A percentile compares a stretch with the other conserved stretches of the same genome.
Conservation (phyloP, 2,888 invertebrate species). For the Steinernema carpocapsae region DNA sequence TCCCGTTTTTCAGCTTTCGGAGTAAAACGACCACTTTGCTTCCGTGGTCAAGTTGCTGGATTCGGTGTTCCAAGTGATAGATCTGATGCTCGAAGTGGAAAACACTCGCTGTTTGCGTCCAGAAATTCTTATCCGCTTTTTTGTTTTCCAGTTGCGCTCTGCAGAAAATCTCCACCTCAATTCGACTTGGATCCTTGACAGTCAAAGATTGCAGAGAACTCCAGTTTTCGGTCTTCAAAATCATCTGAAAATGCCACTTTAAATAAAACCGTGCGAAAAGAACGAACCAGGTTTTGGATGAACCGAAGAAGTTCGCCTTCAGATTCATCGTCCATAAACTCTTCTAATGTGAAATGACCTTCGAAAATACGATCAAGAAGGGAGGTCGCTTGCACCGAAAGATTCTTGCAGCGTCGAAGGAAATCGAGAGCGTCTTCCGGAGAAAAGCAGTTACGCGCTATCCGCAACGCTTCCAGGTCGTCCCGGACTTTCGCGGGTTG, state of each 20-base stretch:
- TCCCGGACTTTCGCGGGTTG: neutral
- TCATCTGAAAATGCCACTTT: too few relatives aligned
- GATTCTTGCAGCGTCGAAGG: neutral
- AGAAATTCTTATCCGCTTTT: neutral
- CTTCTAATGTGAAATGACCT: neutral
- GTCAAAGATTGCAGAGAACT: neutral
- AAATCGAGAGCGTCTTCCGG: neutral
- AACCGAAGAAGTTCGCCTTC: neutral
- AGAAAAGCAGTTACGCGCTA: neutral
- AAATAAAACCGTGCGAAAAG: too few relatives aligned
- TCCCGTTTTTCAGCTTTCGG: neutral
- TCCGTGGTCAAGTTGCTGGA: neutral
- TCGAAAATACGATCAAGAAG: neutral
- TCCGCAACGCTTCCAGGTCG: neutral
- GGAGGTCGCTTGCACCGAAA: neutral
- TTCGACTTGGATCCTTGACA: neutral
- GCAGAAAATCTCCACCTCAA: neutral
- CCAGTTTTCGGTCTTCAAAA: neutral
- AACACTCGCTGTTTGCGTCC: neutral
- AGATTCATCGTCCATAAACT: too few relatives aligned
- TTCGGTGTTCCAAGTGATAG: neutral
- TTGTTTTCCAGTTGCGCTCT: conserved; percentile 10
- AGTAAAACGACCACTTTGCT: neutral
- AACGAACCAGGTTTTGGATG: neutral
- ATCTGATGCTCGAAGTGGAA: neutral